Conservation (phyloP, 1,140 invertebrate genomes). For the Lepidostoma basale region DNA sequence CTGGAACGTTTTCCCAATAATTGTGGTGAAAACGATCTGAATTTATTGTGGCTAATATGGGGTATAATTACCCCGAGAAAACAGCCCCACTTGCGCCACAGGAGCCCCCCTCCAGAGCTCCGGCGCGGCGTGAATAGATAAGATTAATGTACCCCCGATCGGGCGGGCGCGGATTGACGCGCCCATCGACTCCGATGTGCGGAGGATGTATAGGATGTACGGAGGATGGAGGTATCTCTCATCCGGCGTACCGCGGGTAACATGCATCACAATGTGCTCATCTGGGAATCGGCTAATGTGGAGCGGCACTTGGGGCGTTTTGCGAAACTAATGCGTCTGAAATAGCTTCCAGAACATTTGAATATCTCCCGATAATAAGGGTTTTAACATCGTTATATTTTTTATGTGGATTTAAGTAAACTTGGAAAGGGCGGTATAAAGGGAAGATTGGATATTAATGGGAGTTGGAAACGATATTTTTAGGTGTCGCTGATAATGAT, state of each 20-base stretch:
- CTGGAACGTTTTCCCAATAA: no score
- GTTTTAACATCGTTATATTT: no score
- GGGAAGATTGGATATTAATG: no score
- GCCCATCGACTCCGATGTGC: not conserved
- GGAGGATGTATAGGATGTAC: not conserved
- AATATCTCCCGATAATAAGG: no score
- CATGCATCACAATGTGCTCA: conserved; percentile 21
- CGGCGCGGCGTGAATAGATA: conserved; percentile 45
- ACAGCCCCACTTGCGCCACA: conserved; percentile 26
- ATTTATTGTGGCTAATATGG: no score
- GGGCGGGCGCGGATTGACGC: conserved; percentile 42
- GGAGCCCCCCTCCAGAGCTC: conserved; percentile 37
- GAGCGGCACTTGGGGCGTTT: not conserved
- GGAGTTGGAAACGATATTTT: no score
- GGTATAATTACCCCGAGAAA: not conserved
- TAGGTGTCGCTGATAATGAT: no score
- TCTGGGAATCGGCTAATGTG: conserved; percentile 17
- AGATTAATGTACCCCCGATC: conserved; percentile 44
- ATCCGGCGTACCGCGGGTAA: conserved; percentile 12
- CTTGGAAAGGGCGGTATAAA: no score
- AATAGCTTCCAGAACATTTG: not conserved
- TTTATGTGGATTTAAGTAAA: no score
- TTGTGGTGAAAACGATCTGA: no score
- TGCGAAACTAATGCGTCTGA: conserved; percentile 1
- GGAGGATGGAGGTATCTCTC: conserved; percentile 3